Base-by-base conservation (phyloP, 2,888 invertebrate species). In the Drosophila cognata region DNA sequence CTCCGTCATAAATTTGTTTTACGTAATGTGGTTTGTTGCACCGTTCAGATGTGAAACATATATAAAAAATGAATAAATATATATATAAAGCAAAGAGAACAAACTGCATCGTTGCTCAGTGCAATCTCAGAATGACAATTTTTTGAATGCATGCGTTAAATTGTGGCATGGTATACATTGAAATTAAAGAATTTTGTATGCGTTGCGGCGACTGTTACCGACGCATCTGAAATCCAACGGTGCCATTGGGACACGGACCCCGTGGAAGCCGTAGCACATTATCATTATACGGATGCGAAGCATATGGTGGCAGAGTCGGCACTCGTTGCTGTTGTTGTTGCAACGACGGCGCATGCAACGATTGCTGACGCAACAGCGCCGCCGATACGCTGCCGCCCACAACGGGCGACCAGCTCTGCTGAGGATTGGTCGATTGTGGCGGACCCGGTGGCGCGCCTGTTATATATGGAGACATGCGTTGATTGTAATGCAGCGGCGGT, bases 241-340 rank as follows among this genome's bases (percentile, higher is more conserved):
- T 96, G 75, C 97, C 97, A 88, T 97, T 97, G 2, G 97, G 97
- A 33, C 97, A 97, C 1, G 97, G 97, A 43, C 97, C 97, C 83
- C 94, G 94, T 0, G 97, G 97, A 91, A 96, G 94, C 84, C 97
- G 94, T 88, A 97, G 94, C 65, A 97, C 76, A 72, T 84, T 91
- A 63, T 91, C 91, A 29, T 88, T 90, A 29, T 90, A 90, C 1
- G 76, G 66, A 76, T 85, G 76, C 8, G 16, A 7, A 16, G 71
- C 57, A 77, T 81, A 78, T 56, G 70, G 79, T 21, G 69, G 84
- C 25, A 68, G 73, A 43, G 35, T 65, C 51, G 69, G 81, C 16
- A 66, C 74, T 7, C 77, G 85, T 7, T 77, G 85, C 5, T 79
- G 85, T 13, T 77, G 85, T 10, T 79, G 82, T 43, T 72, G 81